A percentile compares a stretch with the other conserved stretches of the same genome.
Conservation (phyloP, 2,888 invertebrate species). For the Scrobipalpa costella region DNA sequence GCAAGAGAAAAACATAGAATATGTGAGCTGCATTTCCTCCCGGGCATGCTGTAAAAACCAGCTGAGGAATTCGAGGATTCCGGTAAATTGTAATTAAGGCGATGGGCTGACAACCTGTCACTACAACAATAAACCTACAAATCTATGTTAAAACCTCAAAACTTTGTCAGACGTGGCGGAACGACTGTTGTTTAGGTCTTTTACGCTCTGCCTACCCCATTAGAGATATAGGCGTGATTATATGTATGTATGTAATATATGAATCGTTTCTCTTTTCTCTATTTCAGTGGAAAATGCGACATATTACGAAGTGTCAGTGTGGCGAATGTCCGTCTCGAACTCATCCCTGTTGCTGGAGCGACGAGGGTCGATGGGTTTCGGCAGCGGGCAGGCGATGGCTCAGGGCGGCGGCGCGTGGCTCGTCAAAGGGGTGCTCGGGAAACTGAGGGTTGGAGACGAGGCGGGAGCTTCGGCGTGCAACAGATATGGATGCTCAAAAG, state of each 20-base stretch:
- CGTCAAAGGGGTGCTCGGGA: constrained; percentile 60
- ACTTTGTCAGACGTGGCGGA: no score
- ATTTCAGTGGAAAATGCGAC: constrained; percentile 72
- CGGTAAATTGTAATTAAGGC: no score
- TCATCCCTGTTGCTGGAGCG: constrained; percentile 64
- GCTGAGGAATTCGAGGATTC: no score
- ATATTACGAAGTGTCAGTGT: constrained; percentile 72
- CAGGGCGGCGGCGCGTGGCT: constrained; percentile 52
- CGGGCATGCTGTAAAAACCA: no score
- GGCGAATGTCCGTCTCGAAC: constrained; percentile 71
- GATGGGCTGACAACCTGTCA: no score
- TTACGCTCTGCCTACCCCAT: no score
- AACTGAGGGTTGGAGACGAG: constrained; percentile 61
- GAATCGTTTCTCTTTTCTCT: neutral
- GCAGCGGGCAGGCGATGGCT: constrained; percentile 59
- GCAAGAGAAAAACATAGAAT: neutral
- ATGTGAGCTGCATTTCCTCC: no score
- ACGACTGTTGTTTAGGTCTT: no score
- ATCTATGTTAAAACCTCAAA: no score
- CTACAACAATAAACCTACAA: no score
- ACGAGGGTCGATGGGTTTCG: constrained; percentile 66
- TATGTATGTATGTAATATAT: no score
- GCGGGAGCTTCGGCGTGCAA: constrained; percentile 73
- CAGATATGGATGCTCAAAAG: constrained; percentile 68
- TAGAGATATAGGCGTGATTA: no score